These are phyloP conservation scores for Penaeus vannamei DNA, from an alignment of 1,140 invertebrate species.

Conservation along the genomic window DNA sequence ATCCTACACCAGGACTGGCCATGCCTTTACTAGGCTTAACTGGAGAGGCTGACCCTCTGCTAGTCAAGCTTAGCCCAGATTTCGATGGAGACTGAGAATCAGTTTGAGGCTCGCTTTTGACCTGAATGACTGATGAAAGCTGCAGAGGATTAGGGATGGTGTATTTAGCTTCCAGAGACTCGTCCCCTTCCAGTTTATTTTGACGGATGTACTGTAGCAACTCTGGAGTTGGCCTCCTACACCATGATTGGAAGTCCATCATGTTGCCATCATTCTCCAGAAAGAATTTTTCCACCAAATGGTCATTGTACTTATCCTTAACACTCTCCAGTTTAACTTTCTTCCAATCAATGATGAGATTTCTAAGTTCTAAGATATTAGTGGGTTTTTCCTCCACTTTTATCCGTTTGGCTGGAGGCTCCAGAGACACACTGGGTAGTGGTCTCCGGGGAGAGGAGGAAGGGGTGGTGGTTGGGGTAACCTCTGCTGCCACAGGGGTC, in stretches of 20 bases:
- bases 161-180: constrained; percentile 78
- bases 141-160: constrained; percentile 78
- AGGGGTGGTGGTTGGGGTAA: constrained; percentile 57
- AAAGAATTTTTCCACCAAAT: constrained; percentile 87
- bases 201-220: constrained; percentile 83
- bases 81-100: constrained; percentile 46
- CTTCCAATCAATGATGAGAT: constrained; percentile 66
- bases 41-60: constrained; percentile 33
- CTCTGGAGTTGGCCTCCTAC: constrained; percentile 82
- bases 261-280: constrained; percentile 88
- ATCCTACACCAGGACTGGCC: constrained; percentile 18
- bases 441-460: constrained; percentile 63
- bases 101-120: constrained; percentile 55
- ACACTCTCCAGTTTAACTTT: constrained; percentile 62
- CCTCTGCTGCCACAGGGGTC: constrained; percentile 42
- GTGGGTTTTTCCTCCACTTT: constrained; percentile 65
- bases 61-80: constrained; percentile 39
- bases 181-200: constrained; percentile 80
- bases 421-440: constrained; percentile 43
- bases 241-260: constrained; percentile 87
- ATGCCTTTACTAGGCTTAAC: constrained; percentile 62
- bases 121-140: constrained; percentile 71
- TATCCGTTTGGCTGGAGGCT: constrained; percentile 58
- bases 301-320: constrained; percentile 79
- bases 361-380: constrained; percentile 54